These are phyloP conservation scores for Nilaparvata lugens DNA, from an alignment of 1,140 invertebrate species.

Conservation along the genomic window DNA sequence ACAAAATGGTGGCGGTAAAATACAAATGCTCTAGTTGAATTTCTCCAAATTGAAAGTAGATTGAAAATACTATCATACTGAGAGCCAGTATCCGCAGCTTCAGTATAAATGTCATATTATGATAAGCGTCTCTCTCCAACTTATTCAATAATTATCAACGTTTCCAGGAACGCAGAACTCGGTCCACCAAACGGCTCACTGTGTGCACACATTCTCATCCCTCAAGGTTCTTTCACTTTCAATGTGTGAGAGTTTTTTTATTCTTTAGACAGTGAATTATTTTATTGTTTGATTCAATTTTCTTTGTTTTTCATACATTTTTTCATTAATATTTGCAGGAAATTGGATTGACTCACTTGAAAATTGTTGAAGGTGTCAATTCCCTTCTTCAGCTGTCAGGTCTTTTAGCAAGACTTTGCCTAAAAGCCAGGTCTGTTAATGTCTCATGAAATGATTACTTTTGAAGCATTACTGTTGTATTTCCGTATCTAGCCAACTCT, in stretches of 20 bases:
- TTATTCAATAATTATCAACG: too few relatives aligned
- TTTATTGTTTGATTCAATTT: neutral
- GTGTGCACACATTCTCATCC: neutral
- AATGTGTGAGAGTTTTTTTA: neutral
- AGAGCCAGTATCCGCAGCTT: too few relatives aligned
- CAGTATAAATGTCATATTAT: too few relatives aligned
- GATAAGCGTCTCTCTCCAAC: too few relatives aligned
- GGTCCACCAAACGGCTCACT: neutral
- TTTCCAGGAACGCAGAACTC: too few relatives aligned
- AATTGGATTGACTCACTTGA: conserved; percentile 86
- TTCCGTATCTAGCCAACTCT: too few relatives aligned
- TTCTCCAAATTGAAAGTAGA: too few relatives aligned
- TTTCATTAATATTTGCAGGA: conserved; percentile 51
- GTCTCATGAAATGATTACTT: too few relatives aligned
- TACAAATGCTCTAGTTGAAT: too few relatives aligned
- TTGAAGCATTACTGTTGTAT: too few relatives aligned
- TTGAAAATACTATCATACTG: too few relatives aligned
- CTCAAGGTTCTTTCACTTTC: neutral
- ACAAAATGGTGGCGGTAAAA: too few relatives aligned
- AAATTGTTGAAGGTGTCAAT: conserved; percentile 79
- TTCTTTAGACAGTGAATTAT: neutral
- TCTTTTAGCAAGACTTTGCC: conserved; percentile 73
- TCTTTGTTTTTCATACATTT: conserved; percentile 3
- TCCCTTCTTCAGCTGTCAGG: conserved; percentile 85
- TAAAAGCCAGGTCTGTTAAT: neutral